These are phyloP conservation scores for Phalera bucephala DNA, from an alignment of 2,888 invertebrate genomes.

Conservation along the genomic window DNA sequence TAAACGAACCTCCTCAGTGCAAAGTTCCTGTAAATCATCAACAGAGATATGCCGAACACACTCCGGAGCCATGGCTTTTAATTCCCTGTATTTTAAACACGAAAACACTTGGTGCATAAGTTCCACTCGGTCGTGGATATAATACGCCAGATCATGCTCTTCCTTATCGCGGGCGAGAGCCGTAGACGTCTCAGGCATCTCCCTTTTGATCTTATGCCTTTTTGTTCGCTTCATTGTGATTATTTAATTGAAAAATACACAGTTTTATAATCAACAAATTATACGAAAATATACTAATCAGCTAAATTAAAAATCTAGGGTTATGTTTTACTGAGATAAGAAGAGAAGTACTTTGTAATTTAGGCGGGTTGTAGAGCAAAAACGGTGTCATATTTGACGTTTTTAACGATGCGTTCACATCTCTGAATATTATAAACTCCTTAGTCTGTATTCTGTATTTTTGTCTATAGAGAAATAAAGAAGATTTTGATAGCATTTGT, in stretches of 20 bases:
- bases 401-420: background rate
- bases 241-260: background rate
- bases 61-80: conserved; percentile 81
- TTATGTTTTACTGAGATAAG: background rate
- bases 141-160: conserved; percentile 80
- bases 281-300: background rate
- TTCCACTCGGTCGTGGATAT: conserved; percentile 83
- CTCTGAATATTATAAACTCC: too few relatives aligned
- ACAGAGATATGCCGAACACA: conserved; percentile 67
- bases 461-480: too few relatives aligned
- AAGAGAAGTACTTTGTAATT: background rate
- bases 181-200: conserved; percentile 46
- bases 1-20: conserved; percentile 82
- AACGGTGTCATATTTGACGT: background rate
- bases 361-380: background rate
- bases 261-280: background rate
- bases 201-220: conserved; percentile 61
- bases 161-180: conserved; percentile 40
- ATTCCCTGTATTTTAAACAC: conserved; percentile 79
- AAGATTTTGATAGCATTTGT: too few relatives aligned
- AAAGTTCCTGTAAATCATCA: conserved; percentile 82
- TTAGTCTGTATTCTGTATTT: too few relatives aligned
- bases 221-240: conserved; percentile 26
- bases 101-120: conserved; percentile 84
- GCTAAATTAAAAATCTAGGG: background rate